phyloP scores from a whole-genome alignment of 2,888 invertebrate species.

The Temnothorax unifasciatus region DNA sequence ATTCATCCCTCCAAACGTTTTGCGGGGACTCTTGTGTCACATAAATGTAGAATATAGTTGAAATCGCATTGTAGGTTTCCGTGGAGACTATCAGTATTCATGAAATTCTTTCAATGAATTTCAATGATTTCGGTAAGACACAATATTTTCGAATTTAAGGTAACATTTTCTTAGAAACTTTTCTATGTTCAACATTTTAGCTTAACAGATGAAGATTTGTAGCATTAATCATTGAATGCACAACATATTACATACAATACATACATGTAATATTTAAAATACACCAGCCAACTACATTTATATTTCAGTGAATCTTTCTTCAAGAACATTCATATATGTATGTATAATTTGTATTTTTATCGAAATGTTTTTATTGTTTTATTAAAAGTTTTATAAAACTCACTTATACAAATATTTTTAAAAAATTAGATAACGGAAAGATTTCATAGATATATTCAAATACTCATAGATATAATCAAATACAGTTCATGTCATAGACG shows the following conservation, averaged over 20 bases:
- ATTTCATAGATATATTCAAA: neutral
- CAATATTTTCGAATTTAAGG: neutral
- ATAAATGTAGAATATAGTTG: constrained; percentile 38
- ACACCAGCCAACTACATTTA: neutral
- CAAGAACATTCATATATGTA: neutral
- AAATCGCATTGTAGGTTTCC: constrained; percentile 23
- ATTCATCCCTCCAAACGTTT: constrained; percentile 34
- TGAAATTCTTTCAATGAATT: constrained; percentile 48
- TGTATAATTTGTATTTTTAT: neutral
- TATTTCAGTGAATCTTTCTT: neutral
- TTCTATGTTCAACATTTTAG: neutral
- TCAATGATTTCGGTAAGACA: constrained; percentile 33
- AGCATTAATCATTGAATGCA: neutral
- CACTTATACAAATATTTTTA: neutral
- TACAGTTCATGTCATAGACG: neutral
- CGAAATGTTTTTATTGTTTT: neutral
- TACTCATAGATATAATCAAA: neutral
- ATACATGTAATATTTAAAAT: neutral
- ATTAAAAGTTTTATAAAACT: neutral
- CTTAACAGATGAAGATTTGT: neutral
- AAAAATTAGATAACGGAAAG: neutral
- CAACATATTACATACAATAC: neutral
- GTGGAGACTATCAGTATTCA: constrained; percentile 28
- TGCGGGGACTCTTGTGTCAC: neutral
- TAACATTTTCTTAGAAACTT: constrained; percentile 15